A percentile compares a stretch with the other conserved stretches of the same genome.
These are phyloP conservation scores for Epinotia nisella DNA, from an alignment of 2,888 invertebrate species.

Conservation along the genomic window DNA sequence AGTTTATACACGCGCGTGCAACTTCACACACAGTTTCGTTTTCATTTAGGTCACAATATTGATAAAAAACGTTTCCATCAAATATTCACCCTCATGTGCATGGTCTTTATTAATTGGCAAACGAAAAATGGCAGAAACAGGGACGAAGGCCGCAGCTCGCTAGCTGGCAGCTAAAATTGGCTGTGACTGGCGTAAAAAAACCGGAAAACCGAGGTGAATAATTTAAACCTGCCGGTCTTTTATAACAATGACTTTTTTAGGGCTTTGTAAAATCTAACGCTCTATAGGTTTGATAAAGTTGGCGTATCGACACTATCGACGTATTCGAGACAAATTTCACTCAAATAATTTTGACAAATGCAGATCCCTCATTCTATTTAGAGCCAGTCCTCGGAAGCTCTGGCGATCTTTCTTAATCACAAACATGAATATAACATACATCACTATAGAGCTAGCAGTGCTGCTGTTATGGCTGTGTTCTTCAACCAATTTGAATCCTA, in stretches of 20 bases:
- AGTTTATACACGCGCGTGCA: background rate
- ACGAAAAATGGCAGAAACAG: background rate
- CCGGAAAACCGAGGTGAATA: background rate
- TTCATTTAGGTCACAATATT: background rate
- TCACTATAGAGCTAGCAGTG: too few relatives aligned
- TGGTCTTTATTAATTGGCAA: constrained; percentile 7
- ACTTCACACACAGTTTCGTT: background rate
- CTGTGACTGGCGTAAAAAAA: constrained; percentile 2
- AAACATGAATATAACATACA: too few relatives aligned
- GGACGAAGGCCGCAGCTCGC: constrained; percentile 9
- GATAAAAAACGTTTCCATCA: background rate
- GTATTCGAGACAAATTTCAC: too few relatives aligned
- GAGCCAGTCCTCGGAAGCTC: too few relatives aligned
- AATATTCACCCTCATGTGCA: background rate
- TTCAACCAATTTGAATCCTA: too few relatives aligned
- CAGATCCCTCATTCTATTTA: too few relatives aligned
- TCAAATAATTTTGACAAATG: too few relatives aligned
- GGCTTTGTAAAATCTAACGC: background rate
- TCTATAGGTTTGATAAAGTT: too few relatives aligned
- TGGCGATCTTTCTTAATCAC: too few relatives aligned
- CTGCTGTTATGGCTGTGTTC: too few relatives aligned
- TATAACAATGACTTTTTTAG: constrained; percentile 1
- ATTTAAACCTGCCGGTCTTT: background rate
- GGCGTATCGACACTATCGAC: too few relatives aligned
- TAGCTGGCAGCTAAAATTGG: constrained; percentile 9